Base-by-base conservation (phyloP, 2,888 invertebrate species). In the Chrysotoxum bicinctum region DNA sequence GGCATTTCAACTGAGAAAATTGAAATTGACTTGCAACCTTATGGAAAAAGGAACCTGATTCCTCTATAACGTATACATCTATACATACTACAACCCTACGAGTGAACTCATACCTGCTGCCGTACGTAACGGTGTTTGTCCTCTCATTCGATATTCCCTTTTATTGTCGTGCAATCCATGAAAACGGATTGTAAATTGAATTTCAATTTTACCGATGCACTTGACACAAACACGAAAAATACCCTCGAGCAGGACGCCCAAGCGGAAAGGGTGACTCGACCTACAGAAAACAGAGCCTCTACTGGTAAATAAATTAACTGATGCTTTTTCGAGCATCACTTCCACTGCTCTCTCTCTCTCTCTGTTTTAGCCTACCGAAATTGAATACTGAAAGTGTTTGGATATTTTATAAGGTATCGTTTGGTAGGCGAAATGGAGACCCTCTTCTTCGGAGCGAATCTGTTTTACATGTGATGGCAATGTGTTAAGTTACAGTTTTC, bases 141-240 rank as follows among this genome's bases (percentile, higher is more conserved):
- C 43, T 58, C 64, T 64, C 68, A 80, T 80, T 80, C 19, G 45
- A 35, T 64, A 68, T 82, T 64, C 68, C 21, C 58, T 64, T 66
- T 58, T 66, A 66, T 82, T 72, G 77, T 56, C 45, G 48, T 70
- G 70, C 66, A 66, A 32, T 40, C 70, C 40, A 62, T 48, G 78
- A 54, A 83, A 73, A 78, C 70, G 50, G 68, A 77, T 68, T 83
- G 73, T 73, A 73, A 83, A 83, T 83, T 83, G 68, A 83, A 83
- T 78, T 78, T 23, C 82, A 69, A 83, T 78, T 83, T 73, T 48
- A 62, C 45, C 37, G 56, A 10, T 56, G 72, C 78, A 73, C 54
- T 78, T 62, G 45, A 48, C 62, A 40, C 43, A 73, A 68, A 58
- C 68, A 52, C 56, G 19, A 56, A 37, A 40, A n/a, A 40, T 16